Conservation (phyloP, 2,113 vertebrate genomes). For the Pollimyrus isidori region DNA sequence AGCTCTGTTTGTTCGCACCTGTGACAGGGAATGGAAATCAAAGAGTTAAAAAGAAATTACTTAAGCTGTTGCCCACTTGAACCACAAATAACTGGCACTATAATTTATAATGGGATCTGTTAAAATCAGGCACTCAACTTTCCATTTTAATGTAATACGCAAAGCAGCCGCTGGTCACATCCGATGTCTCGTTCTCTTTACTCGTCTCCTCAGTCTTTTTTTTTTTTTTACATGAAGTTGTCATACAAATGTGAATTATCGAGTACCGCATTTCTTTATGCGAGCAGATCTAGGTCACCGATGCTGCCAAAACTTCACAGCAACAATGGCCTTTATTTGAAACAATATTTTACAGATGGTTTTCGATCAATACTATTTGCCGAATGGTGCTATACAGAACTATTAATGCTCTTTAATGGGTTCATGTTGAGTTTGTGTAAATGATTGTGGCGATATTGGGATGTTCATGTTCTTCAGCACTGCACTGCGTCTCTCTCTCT, state of each 20-base stretch:
- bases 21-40: slow-evolving; percentile 1
- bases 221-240: slow-evolving; percentile 56
- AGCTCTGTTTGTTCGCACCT: not conserved
- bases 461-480: slow-evolving; percentile 50
- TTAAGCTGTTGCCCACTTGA: slow-evolving; percentile 49
- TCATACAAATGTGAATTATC: slow-evolving; percentile 56
- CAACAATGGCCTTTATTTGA: slow-evolving; percentile 79
- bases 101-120: slow-evolving; percentile 38
- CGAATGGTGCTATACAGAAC: slow-evolving; percentile 79
- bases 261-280: slow-evolving; percentile 64
- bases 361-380: slow-evolving; percentile 77
- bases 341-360: slow-evolving; percentile 82
- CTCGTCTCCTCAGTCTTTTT: slow-evolving; percentile 46
- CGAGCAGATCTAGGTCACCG: slow-evolving; percentile 78
- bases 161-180: slow-evolving; percentile 41
- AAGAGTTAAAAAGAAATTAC: slow-evolving; percentile 32
- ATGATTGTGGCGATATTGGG: slow-evolving; percentile 71
- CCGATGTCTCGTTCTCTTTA: slow-evolving; percentile 49
- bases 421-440: slow-evolving; percentile 68
- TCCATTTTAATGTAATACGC: slow-evolving; percentile 51
- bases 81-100: slow-evolving; percentile 40
- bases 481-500: not conserved
- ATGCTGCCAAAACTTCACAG: slow-evolving; percentile 53
- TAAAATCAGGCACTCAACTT: slow-evolving; percentile 50
- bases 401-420: slow-evolving; percentile 88